Evolutionary conservation across 64 coral and sea anemone genomes (phyloP).

Genomic region (Catalaphyllia jardinei): DNA sequence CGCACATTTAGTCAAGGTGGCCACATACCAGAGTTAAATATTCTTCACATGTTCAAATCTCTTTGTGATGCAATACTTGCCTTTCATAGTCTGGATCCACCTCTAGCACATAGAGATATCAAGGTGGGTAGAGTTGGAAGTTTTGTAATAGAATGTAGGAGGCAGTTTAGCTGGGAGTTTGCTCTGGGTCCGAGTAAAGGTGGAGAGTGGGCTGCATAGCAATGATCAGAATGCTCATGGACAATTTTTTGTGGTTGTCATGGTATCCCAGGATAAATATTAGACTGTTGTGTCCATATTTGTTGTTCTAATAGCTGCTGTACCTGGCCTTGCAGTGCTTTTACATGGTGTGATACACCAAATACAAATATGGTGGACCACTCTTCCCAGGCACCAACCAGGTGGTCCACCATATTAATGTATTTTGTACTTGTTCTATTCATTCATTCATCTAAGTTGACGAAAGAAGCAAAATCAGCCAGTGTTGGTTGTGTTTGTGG

Average conservation of each 20-base stretch:
- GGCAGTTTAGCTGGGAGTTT: too few species aligned
- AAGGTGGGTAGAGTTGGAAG: constrained; percentile 54
- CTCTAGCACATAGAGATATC: constrained; percentile 95
- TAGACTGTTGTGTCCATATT: not conserved
- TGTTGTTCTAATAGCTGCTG: not conserved
- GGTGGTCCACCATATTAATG: too few species aligned
- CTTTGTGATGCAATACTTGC: constrained; percentile 88
- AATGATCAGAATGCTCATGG: too few species aligned
- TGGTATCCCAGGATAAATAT: not conserved
- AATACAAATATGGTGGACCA: too few species aligned
- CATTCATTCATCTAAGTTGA: not conserved
- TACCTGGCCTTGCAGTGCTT: not conserved
- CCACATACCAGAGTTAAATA: constrained; percentile 80
- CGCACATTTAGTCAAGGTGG: constrained; percentile 24
- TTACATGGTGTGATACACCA: not conserved
- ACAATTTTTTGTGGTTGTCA: too few species aligned
- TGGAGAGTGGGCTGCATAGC: too few species aligned
- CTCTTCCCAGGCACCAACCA: too few species aligned
- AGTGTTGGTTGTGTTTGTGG: too few species aligned
- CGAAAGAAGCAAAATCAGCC: not conserved
- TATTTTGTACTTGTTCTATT: too few species aligned
- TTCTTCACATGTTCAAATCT: constrained; percentile 92
- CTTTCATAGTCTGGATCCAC: constrained; percentile 81
- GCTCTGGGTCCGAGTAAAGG: too few species aligned
- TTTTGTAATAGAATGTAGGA: not conserved